These are phyloP conservation scores for Melanostoma mellinum DNA, from an alignment of 2,888 invertebrate species.

Conservation along the genomic window DNA sequence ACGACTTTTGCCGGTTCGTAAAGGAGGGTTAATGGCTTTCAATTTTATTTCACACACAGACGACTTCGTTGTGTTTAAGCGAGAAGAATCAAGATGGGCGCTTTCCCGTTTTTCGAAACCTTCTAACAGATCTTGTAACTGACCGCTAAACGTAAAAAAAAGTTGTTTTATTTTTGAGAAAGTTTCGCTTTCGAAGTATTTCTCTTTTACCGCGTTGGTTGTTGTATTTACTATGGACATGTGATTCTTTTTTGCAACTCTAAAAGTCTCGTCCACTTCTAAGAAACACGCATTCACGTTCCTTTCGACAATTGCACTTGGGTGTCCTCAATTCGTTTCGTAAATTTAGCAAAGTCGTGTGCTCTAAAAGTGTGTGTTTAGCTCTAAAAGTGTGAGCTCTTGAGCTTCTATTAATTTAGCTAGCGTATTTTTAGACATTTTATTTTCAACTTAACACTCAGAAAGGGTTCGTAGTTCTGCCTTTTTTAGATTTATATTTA, in stretches of 20 bases:
- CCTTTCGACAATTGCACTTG: constrained; percentile 20
- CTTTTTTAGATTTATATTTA: no score
- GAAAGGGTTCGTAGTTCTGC: no score
- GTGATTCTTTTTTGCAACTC: constrained; percentile 11
- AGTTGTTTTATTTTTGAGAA: constrained; percentile 11
- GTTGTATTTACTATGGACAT: constrained; percentile 9
- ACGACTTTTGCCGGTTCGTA: no score
- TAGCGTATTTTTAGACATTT: no score
- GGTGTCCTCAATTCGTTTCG: background rate
- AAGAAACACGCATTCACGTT: constrained; percentile 27
- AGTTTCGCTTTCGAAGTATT: constrained; percentile 12
- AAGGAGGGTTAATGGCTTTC: constrained; percentile 9
- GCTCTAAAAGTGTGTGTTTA: no score
- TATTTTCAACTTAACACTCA: no score
- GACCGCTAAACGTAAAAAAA: constrained; percentile 22
- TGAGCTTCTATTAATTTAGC: background rate
- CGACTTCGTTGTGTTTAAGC: background rate
- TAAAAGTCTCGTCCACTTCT: constrained; percentile 12
- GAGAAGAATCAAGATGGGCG: background rate
- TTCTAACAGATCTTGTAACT: constrained; percentile 11
- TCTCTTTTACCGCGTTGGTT: constrained; percentile 24
- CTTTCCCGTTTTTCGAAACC: background rate
- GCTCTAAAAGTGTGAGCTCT: constrained; percentile 7
- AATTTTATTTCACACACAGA: constrained; percentile 6
- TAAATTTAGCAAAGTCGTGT: constrained; percentile 6